Evolutionary conservation across 2,113 vertebrate genomes (phyloP).

Genomic region (Lathamus discolor): DNA sequence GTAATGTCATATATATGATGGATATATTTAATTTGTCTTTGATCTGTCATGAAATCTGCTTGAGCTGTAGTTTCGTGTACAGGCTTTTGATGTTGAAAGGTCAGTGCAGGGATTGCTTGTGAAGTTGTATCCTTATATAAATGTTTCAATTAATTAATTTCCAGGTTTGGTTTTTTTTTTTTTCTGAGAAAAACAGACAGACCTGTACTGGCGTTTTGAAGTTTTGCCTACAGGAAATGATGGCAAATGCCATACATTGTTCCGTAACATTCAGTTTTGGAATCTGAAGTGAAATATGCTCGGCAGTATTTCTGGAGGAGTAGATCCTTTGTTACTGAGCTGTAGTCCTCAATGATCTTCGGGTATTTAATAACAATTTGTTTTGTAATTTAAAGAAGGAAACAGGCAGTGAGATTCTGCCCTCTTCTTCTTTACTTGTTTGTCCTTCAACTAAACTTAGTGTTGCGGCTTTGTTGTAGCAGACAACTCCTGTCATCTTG

Average conservation of each 20-base stretch:
- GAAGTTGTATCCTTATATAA: background rate
- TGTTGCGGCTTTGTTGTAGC: background rate
- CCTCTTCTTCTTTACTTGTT: background rate
- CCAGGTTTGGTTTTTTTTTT: background rate
- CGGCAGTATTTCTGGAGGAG: background rate
- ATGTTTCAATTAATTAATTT: background rate
- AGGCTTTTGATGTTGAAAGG: background rate
- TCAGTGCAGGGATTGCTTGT: background rate
- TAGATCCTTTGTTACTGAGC: background rate
- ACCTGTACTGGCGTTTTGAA: background rate
- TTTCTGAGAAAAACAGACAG: background rate
- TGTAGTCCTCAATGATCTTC: background rate
- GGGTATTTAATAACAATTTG: background rate
- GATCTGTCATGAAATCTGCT: background rate
- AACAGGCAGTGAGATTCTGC: background rate
- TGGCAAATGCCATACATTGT: background rate
- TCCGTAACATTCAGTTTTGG: background rate
- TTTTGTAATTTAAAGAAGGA: background rate
- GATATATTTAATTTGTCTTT: background rate
- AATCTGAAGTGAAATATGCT: background rate
- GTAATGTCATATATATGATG: background rate
- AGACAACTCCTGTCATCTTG: background rate
- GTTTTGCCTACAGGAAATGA: conserved; percentile 15
- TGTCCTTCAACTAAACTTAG: background rate
- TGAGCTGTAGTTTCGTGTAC: background rate